phyloP scores from a whole-genome alignment of 2,888 invertebrate genomes.

The Drosophila kanekoi region DNA sequence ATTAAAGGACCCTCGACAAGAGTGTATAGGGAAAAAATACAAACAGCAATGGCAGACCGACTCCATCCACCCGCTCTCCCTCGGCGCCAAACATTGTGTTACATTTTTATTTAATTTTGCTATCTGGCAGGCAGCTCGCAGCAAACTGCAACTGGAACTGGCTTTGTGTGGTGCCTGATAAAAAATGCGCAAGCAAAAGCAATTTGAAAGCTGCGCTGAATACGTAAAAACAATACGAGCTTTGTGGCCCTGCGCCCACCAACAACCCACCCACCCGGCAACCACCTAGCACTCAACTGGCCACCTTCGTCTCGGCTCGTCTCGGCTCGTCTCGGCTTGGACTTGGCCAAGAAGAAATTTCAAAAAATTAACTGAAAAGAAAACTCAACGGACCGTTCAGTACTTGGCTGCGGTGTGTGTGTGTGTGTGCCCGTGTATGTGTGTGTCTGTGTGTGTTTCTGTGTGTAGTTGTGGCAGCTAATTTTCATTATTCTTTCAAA shows the following conservation, averaged over 20 bases:
- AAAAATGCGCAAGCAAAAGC: slow-evolving; percentile 80
- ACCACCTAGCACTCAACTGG: slow-evolving; percentile 7
- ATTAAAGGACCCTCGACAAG: background rate
- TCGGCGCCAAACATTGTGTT: slow-evolving; percentile 69
- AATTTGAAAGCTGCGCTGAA: slow-evolving; percentile 78
- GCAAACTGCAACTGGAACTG: slow-evolving; percentile 43
- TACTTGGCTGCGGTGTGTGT: slow-evolving; percentile 25
- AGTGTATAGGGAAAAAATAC: background rate
- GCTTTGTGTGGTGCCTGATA: slow-evolving; percentile 69
- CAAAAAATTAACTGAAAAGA: slow-evolving; percentile 63
- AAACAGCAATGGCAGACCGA: slow-evolving; percentile 28
- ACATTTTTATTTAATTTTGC: slow-evolving; percentile 79
- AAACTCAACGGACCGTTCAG: slow-evolving; percentile 55
- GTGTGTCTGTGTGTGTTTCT: slow-evolving; percentile 18
- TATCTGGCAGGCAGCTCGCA: slow-evolving; percentile 61
- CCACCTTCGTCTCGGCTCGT: slow-evolving; percentile 36
- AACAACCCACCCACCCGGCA: background rate
- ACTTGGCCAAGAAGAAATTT: slow-evolving; percentile 50
- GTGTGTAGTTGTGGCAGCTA: slow-evolving; percentile 73
- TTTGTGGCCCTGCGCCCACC: slow-evolving; percentile 12
- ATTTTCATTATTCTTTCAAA: slow-evolving; percentile 79
- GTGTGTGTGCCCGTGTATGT: slow-evolving; percentile 24
- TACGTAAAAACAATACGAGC: slow-evolving; percentile 76
- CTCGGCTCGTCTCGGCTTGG: slow-evolving; percentile 22
- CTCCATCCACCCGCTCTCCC: background rate